These are phyloP conservation scores for Podarcis siculus DNA, from an alignment of 2,797 vertebrate genomes.

Conservation along the genomic window DNA sequence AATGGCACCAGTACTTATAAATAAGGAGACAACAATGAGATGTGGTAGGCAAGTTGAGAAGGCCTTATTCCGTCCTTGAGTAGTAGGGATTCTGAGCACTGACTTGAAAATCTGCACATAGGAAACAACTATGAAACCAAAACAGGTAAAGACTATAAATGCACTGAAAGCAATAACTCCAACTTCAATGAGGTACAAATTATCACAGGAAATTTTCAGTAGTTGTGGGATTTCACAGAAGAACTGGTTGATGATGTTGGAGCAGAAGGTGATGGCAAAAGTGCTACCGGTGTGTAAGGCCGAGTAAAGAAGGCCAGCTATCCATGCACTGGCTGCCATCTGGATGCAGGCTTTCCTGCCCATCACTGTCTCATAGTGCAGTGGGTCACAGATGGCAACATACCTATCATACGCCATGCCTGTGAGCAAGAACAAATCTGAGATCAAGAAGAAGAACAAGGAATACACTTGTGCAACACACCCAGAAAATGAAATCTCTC, in stretches of 20 bases:
- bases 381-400: constrained; percentile 27
- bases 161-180: constrained; percentile 17
- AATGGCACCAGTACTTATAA: constrained; percentile 9
- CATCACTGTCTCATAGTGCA: constrained; percentile 28
- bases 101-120: constrained; percentile 25
- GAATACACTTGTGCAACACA: constrained; percentile 23
- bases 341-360: constrained; percentile 6
- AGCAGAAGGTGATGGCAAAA: constrained; percentile 27
- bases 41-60: constrained; percentile 32
- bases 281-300: constrained; percentile 16
- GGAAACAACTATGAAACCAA: constrained; percentile 21
- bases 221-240: constrained; percentile 39
- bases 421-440: constrained; percentile 18
- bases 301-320: constrained; percentile 16
- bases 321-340: constrained; percentile 16
- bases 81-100: constrained; percentile 22
- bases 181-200: constrained; percentile 19
- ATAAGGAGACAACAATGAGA: constrained; percentile 26
- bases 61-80: constrained; percentile 16
- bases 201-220: constrained; percentile 16
- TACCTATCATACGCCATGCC: constrained; percentile 31
- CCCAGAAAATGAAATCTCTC: constrained; percentile 12
- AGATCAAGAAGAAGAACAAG: constrained; percentile 16
- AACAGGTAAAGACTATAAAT: constrained; percentile 4
- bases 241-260: constrained; percentile 21